Evolutionary conservation across 2,113 vertebrate species (phyloP), one percentile per base, ranked within the genome.

Genomic region (Neolamprologus sp.): DNA sequence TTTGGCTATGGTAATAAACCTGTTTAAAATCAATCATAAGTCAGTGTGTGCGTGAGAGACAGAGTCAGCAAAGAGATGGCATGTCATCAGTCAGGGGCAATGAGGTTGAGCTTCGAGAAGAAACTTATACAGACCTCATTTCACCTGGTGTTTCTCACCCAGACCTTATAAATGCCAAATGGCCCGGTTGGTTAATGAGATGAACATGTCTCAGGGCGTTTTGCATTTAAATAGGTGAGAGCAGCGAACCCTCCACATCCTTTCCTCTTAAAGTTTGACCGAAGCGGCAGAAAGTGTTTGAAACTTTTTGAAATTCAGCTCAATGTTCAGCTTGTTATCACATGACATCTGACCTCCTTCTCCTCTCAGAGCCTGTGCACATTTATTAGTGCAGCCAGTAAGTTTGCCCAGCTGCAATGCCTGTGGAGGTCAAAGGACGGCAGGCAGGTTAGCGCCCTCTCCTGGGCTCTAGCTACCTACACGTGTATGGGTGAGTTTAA

Each of bases 341-440:
- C 10, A 9, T 28, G 14, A 83, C 9, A 14, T 53, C 51, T 81
- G 60, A 81, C 86, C 21, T 35, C 13, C 35, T 21, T 60, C 3
- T 85, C 47, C 68, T 17, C 33, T 58, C 84, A 99, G 99, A 98
- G 98, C 83, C 58, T 98, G 17, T 98, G 98, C 90, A 99, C 97
- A 0, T 84, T 98, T 16, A 96, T 98, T 93, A 98, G 98, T 10
- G 98, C 96, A 0, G 95, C 97, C 88, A 99, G 98, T 91, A 99
- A 99, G 90, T 90, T 98, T 57, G 96, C 95, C 2, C 98, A 99
- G 93, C 97, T 99, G 75, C 97, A 93, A 75, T 97, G 94, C 19
- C 94, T 99, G 90, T 98, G 98, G 98, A 93, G 93, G 90, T 95
- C 96, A 0, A 96, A 93, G 60, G 97, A 99, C 49, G 92, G 98